These are phyloP conservation scores for Herminia tarsipennalis DNA, from an alignment of 2,888 invertebrate species.

Conservation along the genomic window DNA sequence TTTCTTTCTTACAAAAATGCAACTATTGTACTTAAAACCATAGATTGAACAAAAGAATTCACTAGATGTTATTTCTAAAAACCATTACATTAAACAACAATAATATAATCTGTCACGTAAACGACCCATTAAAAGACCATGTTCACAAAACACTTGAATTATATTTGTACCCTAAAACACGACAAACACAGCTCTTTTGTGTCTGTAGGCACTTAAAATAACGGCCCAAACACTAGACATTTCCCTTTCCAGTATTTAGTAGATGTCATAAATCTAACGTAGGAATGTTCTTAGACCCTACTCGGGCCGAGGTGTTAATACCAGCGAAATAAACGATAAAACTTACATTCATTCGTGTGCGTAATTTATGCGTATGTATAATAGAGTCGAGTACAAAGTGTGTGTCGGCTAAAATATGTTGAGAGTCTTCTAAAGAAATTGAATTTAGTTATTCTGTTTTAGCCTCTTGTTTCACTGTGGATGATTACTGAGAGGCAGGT, in stretches of 20 bases:
- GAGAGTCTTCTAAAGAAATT: neutral
- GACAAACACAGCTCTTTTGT: neutral
- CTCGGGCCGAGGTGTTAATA: conserved; percentile 14
- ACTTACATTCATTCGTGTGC: conserved; percentile 10
- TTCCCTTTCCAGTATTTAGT: conserved; percentile 14
- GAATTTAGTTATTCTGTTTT: neutral
- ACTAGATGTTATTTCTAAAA: too few relatives aligned
- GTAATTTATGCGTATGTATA: conserved; percentile 10
- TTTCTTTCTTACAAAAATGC: too few relatives aligned
- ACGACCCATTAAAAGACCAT: too few relatives aligned
- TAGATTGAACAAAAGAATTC: too few relatives aligned
- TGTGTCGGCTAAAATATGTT: neutral
- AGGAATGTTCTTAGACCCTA: conserved; percentile 17
- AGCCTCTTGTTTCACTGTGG: neutral
- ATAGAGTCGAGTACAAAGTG: too few relatives aligned
- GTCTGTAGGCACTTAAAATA: conserved; percentile 7
- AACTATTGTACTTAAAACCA: too few relatives aligned
- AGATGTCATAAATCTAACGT: conserved; percentile 15
- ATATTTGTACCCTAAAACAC: neutral
- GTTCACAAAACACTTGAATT: too few relatives aligned
- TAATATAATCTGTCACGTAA: too few relatives aligned
- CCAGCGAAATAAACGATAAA: conserved; percentile 20
- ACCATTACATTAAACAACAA: too few relatives aligned
- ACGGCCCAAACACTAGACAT: conserved; percentile 7
- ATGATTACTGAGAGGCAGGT: neutral